A percentile compares a stretch with the other conserved stretches of the same genome.
phyloP scores from a whole-genome alignment of 2,797 vertebrate species.

The Epinephelus awoara region DNA sequence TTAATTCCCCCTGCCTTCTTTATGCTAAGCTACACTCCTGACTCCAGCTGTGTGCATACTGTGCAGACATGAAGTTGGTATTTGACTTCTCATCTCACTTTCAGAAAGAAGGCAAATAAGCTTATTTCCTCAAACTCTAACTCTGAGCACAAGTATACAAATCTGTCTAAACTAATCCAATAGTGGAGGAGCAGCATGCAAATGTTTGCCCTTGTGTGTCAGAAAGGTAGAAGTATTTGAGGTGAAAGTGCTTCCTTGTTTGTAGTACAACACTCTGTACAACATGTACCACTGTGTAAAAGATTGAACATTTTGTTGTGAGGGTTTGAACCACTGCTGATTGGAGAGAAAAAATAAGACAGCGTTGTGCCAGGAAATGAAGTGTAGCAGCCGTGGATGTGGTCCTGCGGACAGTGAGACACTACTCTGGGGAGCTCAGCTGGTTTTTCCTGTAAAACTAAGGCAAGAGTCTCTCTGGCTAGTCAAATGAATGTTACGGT shows the following conservation, averaged over 20 bases:
- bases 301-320: slow-evolving; percentile 30
- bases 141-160: slow-evolving; percentile 3
- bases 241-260: slow-evolving; percentile 12
- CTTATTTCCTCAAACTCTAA: neutral
- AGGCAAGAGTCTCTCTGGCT: slow-evolving; percentile 52
- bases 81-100: neutral
- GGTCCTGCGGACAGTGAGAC: slow-evolving; percentile 50
- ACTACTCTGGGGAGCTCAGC: slow-evolving; percentile 51
- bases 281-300: slow-evolving; percentile 23
- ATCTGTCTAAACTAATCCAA: slow-evolving; percentile 30
- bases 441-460: slow-evolving; percentile 62
- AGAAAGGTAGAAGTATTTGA: neutral
- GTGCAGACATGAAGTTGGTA: neutral
- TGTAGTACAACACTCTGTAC: slow-evolving; percentile 16
- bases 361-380: slow-evolving; percentile 39
- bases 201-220: slow-evolving; percentile 19
- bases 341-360: slow-evolving; percentile 24
- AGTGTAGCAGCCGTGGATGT: slow-evolving; percentile 39
- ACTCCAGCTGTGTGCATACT: too few relatives aligned
- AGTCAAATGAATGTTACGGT: slow-evolving; percentile 49
- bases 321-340: slow-evolving; percentile 42
- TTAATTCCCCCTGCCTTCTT: neutral
- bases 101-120: neutral
- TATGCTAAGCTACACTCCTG: neutral
- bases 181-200: slow-evolving; percentile 23